Evolutionary conservation across 1,140 invertebrate genomes (phyloP), one percentile per base, ranked within the genome.

Genomic region (Drosophila sulfurigaster): DNA sequence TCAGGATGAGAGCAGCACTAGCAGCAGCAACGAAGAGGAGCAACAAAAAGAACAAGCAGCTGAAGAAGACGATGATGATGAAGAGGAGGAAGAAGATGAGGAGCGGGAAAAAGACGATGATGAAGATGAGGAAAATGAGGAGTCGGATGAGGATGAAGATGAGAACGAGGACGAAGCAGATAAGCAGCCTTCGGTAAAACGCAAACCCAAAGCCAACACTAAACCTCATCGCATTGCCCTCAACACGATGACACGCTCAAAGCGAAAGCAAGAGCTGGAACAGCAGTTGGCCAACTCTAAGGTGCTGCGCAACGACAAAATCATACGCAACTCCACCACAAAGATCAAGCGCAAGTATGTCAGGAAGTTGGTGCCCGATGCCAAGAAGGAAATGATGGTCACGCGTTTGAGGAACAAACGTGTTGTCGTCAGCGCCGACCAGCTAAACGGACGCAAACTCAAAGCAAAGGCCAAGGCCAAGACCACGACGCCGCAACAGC

Each of bases 201-300:
- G 60, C 5, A 69, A 79, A 64, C 10, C 48, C 51, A 30, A 38
- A 48, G 6, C 43, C 32, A 7, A 52, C 73, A 3, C 54, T 76
- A 5, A 41, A 10, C 7, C 82, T 73, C 2, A 75, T 72, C 83
- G 79, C 32, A 82, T 91, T 8, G 75, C 78, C 5, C 73, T 87
- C 5, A 92, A 93, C 46, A 93, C 92, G 1, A 93, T 92, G 92
- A 93, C 92, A 0, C 78, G 92, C 20, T 92, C 91, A 2, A 92
- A 93, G 4, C 87, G 82, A 4, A 92, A 92, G 72, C 80, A 82
- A 25, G 91, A 93, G 62, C 78, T 88, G 15, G 91, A 92, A 28
- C 71, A 81, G 1, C 86, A 92, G 52, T n/a, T 92, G 65, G 92
- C 92, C 71, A 93, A 93, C 28, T 92, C 90, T 43, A 92, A 93